Conservation (phyloP, 2,888 invertebrate genomes). For the Galerucella nymphaeae region DNA sequence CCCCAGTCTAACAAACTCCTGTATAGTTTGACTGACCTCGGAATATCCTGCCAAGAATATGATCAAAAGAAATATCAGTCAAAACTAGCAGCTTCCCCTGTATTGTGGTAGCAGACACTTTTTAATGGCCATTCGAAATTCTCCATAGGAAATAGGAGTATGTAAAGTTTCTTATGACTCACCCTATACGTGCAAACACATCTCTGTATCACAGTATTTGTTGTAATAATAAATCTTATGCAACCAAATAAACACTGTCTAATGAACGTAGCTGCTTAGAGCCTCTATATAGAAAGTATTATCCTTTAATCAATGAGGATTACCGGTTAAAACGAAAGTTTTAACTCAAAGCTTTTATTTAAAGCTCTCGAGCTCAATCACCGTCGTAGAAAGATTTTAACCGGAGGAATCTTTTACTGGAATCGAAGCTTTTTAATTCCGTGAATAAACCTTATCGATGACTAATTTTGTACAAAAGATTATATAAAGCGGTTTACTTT, state of each 20-base stretch:
- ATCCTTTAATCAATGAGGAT: constrained; percentile 50
- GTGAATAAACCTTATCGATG: constrained; percentile 53
- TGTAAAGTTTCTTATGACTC: no score
- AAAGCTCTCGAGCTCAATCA: constrained; percentile 43
- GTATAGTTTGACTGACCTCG: no score
- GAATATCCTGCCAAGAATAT: no score
- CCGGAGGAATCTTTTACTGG: constrained; percentile 37
- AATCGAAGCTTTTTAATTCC: constrained; percentile 51
- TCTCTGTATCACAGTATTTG: background rate
- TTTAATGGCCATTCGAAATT: no score
- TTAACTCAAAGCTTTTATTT: constrained; percentile 31
- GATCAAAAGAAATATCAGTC: no score
- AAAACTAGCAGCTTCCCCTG: no score
- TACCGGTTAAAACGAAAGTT: constrained; percentile 30
- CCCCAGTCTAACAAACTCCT: no score
- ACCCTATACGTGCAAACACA: no score
- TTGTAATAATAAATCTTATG: constrained; percentile 20
- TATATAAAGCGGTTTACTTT: constrained; percentile 23
- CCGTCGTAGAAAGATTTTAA: constrained; percentile 45
- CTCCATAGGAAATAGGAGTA: no score
- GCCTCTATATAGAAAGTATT: constrained; percentile 47
- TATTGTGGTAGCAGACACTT: no score
- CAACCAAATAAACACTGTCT: constrained; percentile 19
- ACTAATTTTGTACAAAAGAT: constrained; percentile 48
- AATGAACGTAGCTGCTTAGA: constrained; percentile 20